Percentiles rank a stretch among this genome's conserved stretches.
These are phyloP conservation scores for Ditylenchus dipsaci DNA, from an alignment of 1,140 invertebrate species.

Conservation along the genomic window DNA sequence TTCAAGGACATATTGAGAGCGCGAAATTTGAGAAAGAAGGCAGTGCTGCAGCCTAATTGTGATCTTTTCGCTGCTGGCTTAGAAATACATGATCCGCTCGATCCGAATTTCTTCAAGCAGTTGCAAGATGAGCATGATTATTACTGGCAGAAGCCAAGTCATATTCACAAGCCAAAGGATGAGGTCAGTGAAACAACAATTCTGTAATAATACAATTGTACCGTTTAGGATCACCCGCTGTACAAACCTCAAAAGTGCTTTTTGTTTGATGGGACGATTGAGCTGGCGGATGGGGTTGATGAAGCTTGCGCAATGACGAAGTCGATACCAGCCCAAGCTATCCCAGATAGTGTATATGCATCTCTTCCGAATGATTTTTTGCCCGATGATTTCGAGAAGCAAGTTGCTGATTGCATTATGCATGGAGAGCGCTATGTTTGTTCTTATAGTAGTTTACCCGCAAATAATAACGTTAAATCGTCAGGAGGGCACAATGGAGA, in stretches of 20 bases:
- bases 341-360: slow-evolving; percentile 23
- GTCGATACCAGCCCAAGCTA: slow-evolving; percentile 19
- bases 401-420: slow-evolving; percentile 46
- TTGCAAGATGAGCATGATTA: not conserved
- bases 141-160: too few species aligned
- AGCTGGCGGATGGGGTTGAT: slow-evolving; percentile 45
- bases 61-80: slow-evolving; percentile 34
- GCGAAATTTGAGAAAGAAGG: slow-evolving; percentile 26
- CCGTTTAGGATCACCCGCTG: slow-evolving; percentile 41
- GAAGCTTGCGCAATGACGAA: slow-evolving; percentile 47
- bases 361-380: slow-evolving; percentile 20
- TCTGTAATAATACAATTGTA: slow-evolving; percentile 24
- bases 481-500: slow-evolving; percentile 54
- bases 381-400: slow-evolving; percentile 27
- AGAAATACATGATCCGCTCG: slow-evolving; percentile 33
- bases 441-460: not conserved
- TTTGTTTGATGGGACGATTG: slow-evolving; percentile 40
- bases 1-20: slow-evolving; percentile 40
- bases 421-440: slow-evolving; percentile 25
- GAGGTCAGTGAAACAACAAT: slow-evolving; percentile 24
- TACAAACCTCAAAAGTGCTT: slow-evolving; percentile 34
- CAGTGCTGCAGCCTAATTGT: slow-evolving; percentile 33
- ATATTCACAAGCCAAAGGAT: not conserved
- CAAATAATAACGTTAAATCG: slow-evolving; percentile 32
- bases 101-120: slow-evolving; percentile 29